Conservation (phyloP, 1,140 invertebrate genomes). For the Oedothorax gibbosus region DNA sequence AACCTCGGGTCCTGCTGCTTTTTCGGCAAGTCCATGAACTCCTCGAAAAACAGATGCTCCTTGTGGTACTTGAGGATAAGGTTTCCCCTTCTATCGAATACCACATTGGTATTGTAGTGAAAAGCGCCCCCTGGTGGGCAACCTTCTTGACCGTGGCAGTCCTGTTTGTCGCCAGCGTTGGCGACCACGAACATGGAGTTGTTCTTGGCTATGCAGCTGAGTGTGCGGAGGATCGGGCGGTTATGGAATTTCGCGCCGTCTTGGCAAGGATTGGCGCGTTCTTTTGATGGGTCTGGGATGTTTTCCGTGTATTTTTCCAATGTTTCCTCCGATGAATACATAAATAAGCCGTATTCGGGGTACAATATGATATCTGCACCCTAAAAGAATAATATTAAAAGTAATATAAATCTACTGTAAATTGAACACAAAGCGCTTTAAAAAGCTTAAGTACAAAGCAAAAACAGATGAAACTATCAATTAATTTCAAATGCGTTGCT, state of each 20-base stretch:
- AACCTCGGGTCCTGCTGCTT: constrained; percentile 74
- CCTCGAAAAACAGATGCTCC: constrained; percentile 77
- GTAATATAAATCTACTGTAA: too few species aligned
- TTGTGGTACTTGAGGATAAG: constrained; percentile 80
- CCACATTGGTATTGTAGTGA: constrained; percentile 76
- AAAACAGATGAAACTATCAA: too few species aligned
- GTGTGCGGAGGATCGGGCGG: constrained; percentile 64
- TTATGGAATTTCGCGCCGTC: background rate
- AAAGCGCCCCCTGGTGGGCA: constrained; percentile 69
- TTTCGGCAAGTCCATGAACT: constrained; percentile 71
- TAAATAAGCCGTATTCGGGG: constrained; percentile 76
- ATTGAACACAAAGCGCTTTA: too few species aligned
- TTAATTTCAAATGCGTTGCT: too few species aligned
- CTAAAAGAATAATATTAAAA: constrained; percentile 66
- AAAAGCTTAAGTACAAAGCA: too few species aligned
- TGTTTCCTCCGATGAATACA: background rate
- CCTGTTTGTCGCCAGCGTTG: constrained; percentile 71
- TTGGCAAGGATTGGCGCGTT: constrained; percentile 30
- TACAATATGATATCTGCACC: constrained; percentile 84
- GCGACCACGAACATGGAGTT: constrained; percentile 76
- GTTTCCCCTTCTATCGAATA: constrained; percentile 78
- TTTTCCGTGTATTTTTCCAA: constrained; percentile 16
- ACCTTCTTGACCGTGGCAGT: background rate
- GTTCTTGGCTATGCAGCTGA: constrained; percentile 74
- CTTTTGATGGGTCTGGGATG: constrained; percentile 47